Evolutionary conservation across 2,888 invertebrate genomes (phyloP).

Genomic region (Eutolmus rufibarbis): DNA sequence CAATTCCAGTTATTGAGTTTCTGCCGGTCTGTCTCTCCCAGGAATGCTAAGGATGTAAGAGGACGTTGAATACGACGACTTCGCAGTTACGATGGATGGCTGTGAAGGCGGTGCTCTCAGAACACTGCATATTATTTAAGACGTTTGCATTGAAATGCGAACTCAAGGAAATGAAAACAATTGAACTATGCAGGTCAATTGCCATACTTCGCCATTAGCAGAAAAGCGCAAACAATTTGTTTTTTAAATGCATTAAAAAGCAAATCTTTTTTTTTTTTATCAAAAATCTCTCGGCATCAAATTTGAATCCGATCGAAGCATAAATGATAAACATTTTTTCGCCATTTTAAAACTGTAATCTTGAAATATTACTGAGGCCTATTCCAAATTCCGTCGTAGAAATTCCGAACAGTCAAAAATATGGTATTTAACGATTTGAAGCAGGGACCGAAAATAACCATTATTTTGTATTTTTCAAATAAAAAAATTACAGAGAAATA

Average conservation of each 20-base stretch:
- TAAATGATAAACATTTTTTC: too few species aligned
- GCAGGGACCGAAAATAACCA: too few species aligned
- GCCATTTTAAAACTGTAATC: too few species aligned
- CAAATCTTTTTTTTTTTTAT: neutral
- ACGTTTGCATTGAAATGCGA: constrained; percentile 23
- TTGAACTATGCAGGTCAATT: constrained; percentile 25
- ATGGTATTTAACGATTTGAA: too few species aligned
- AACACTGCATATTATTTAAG: neutral
- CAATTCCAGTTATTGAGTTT: constrained; percentile 40
- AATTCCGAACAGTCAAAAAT: too few species aligned
- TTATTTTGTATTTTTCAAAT: too few species aligned
- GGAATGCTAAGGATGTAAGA: constrained; percentile 30
- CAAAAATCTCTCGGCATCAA: too few species aligned
- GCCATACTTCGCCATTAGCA: neutral
- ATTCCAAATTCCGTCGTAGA: too few species aligned
- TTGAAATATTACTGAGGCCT: too few species aligned
- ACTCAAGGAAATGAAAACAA: constrained; percentile 19
- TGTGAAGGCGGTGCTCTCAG: neutral
- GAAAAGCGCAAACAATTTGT: neutral
- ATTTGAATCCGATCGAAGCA: too few species aligned
- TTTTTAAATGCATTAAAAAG: neutral
- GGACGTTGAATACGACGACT: neutral
- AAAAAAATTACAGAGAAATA: too few species aligned
- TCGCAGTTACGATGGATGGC: neutral
- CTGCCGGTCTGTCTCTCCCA: constrained; percentile 10